phyloP scores from a whole-genome alignment of 2,888 invertebrate genomes.

The Cremastinae sp. region DNA sequence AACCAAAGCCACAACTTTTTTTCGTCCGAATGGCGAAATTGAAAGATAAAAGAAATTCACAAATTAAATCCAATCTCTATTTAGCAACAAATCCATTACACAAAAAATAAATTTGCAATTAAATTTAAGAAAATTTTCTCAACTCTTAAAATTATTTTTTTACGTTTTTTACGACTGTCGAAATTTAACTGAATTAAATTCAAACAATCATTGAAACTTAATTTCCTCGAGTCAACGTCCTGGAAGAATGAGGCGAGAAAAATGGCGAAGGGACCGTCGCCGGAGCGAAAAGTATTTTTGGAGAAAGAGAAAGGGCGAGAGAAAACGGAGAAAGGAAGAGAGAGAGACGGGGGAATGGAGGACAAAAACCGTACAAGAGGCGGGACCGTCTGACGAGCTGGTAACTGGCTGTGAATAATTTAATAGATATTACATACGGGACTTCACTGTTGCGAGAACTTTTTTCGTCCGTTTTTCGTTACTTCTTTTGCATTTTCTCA shows the following conservation, averaged over 20 bases:
- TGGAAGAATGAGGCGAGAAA: slow-evolving; percentile 5
- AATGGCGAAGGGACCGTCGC: neutral
- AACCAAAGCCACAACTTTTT: no score
- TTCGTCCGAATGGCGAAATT: no score
- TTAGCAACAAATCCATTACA: no score
- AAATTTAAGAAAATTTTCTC: no score
- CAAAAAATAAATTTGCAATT: no score
- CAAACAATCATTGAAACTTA: no score
- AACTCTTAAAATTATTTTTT: no score
- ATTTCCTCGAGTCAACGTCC: no score
- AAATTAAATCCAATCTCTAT: no score
- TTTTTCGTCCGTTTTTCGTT: slow-evolving; percentile 12
- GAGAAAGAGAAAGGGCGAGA: neutral
- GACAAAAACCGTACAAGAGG: slow-evolving; percentile 68
- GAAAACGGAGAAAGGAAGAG: neutral
- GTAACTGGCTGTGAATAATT: slow-evolving; percentile 76
- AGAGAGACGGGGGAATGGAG: slow-evolving; percentile 35
- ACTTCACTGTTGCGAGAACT: slow-evolving; percentile 46
- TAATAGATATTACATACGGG: slow-evolving; percentile 71
- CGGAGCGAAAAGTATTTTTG: no score
- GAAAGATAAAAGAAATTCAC: no score
- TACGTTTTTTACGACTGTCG: neutral
- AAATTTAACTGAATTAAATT: no score
- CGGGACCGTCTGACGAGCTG: slow-evolving; percentile 73
- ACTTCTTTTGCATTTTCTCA: slow-evolving; percentile 20